phyloP scores from a whole-genome alignment of 2,888 invertebrate species.

The Dolichomitus sp. region DNA sequence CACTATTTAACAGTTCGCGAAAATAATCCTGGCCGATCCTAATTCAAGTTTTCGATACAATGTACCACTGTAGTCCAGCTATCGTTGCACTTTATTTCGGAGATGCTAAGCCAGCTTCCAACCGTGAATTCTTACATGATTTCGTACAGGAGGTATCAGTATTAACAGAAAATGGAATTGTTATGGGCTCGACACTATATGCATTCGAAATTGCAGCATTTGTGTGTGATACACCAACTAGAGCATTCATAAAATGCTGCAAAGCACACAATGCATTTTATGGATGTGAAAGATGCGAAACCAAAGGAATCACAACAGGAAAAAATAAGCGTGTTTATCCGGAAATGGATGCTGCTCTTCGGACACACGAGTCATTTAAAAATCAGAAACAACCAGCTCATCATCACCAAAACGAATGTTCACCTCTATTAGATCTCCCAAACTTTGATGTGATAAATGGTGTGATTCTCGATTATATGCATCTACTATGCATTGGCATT shows the following conservation, averaged over 20 bases:
- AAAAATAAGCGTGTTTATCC: conserved; percentile 4
- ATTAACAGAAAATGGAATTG: no score
- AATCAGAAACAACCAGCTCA: background rate
- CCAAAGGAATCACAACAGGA: background rate
- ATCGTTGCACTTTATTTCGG: no score
- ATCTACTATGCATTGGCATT: background rate
- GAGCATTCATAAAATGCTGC: background rate
- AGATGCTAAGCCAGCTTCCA: no score
- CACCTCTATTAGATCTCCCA: conserved; percentile 7
- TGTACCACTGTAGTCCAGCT: no score
- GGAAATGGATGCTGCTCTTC: conserved; percentile 8
- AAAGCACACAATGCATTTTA: conserved; percentile 21
- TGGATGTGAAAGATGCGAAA: conserved; percentile 19
- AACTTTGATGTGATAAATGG: background rate
- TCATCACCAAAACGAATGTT: conserved; percentile 5
- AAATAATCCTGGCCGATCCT: no score
- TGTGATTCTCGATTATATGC: conserved; percentile 15
- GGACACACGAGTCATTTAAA: conserved; percentile 2
- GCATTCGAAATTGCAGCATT: conserved; percentile 2
- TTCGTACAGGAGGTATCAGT: no score
- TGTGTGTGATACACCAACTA: conserved; percentile 21
- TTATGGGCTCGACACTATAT: background rate
- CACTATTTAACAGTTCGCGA: no score
- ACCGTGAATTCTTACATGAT: no score
- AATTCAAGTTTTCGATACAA: no score